Base-by-base conservation (phyloP, 2,113 vertebrate genomes). In the Phrynosoma platyrhinos region DNA sequence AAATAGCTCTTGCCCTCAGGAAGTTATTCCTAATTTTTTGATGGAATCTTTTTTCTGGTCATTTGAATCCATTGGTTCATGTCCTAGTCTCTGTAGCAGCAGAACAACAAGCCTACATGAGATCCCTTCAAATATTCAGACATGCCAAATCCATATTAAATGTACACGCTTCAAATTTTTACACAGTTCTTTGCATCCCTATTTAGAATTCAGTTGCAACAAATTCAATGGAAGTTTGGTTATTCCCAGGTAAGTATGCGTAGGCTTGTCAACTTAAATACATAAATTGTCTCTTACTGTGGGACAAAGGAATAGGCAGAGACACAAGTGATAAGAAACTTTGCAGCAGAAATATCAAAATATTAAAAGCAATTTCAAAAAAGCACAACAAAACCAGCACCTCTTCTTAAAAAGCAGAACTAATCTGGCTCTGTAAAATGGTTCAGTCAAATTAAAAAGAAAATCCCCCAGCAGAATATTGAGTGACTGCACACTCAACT, bases 371-470 rank as follows among this genome's bases (percentile, higher is more conserved):
- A 88, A 93, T 76, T 84, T 84, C 53, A 36, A 47, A 81, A 82
- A 87, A 87, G 79, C 69, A 87, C 86, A 82, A 94, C 93, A 93
- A 71, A 89, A 88, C 7, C n/a, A 85, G 21, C 7, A 30, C 16
- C 89, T 92, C 91, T 94, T 90, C 92, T 91, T 90, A 92, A 80
- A 83, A 64, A 81, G 79, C 90, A 93, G 91, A 88, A 87, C 53
- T 93, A 89, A 91, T 94, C 88, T 92, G 84, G 23, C 82, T 88
- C 72, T 89, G 86, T 55, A 85, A 87, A 93, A 88, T 83, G 69
- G 53, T 92, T 92, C 93, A 92, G 91, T 93, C 93, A 94, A 92
- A 92, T 90, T 84, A 92, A 94, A 95, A 92, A 91, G 55, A 89
- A 92, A 93, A 94, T 40, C 93, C 71, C 84, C 1, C 86, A 91